Base-by-base conservation (phyloP, 2,113 vertebrate species). In the Isichthys henryi region DNA sequence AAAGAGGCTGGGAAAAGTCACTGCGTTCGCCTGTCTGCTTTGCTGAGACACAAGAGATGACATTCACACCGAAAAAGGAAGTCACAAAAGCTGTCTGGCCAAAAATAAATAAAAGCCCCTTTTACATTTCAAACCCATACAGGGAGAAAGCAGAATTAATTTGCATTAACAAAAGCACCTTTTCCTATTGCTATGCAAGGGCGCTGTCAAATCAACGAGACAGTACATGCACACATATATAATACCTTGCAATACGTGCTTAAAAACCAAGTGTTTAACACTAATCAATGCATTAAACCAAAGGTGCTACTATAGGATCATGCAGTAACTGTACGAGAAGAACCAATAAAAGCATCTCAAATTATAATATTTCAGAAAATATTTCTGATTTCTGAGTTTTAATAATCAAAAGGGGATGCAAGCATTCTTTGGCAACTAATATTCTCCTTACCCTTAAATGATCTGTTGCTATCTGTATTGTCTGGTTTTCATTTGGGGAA, bases 111-210 rank as follows among this genome's bases (percentile, higher is more conserved):
- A 85, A 85, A 27, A 15, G 50, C n/a, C 50, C 53, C 50, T 45
- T 77, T 53, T 89, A 39, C 53, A 62, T 86, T 85, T 46, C 27
- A 85, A 46, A 85, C 88, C 27, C 31, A 58, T 2, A 45, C 31
- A 58, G n/a, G n/a, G 84, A 85, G 50, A 85, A 56, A 62, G 35
- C 83, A 43, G 13, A 89, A 85, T 46, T 89, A 62, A 89, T 89
- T 89, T 66, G 43, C 82, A 45, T 27, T 27, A 52, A 35, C 82
- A 89, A 53, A 84, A 84, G 80, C 49, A 89, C 74, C 74, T 53
- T 43, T 89, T 84, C 39, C 27, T 53, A 15, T 17, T 77, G 66
- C 43, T 15, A 50, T 49, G n/a, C n/a, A 49, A 74, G 45, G n/a
- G 48, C 27, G 17, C 13, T 50, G 46, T 77, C 46, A n/a, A 43